Percentiles rank a stretch among this genome's conserved stretches.
Evolutionary conservation across 2,888 invertebrate genomes (phyloP).

Genomic region (Cheilosia urbana): DNA sequence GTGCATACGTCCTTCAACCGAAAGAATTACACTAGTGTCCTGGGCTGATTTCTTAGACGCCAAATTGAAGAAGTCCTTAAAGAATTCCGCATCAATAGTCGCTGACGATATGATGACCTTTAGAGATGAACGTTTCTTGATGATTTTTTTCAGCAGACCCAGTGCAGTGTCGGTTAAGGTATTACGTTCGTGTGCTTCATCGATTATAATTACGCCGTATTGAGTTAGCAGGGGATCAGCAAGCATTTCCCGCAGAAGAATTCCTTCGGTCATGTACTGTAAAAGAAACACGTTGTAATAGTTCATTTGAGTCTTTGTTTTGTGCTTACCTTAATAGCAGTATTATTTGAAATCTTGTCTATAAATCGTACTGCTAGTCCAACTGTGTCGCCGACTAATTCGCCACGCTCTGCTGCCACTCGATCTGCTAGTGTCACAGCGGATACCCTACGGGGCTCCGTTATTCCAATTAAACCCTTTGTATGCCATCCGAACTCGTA

Average conservation of each 20-base stretch:
- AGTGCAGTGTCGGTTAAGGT: conserved; percentile 96
- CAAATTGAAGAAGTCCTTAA: conserved; percentile 90
- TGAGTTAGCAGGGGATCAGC: conserved; percentile 95
- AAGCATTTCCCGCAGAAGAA: conserved; percentile 97
- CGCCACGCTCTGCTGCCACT: conserved; percentile 94
- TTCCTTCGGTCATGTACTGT: conserved; percentile 98
- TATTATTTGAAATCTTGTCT: conserved; percentile 86
- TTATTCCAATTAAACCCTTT: conserved; percentile 93
- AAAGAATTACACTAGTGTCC: conserved; percentile 91
- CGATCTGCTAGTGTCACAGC: conserved; percentile 94
- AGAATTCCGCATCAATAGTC: conserved; percentile 95
- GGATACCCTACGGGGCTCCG: conserved; percentile 96
- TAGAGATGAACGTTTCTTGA: conserved; percentile 91
- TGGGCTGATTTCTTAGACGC: conserved; percentile 84
- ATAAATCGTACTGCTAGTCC: conserved; percentile 95
- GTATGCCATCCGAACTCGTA: conserved; percentile 93
- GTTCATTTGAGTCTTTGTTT: not conserved
- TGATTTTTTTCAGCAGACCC: conserved; percentile 96
- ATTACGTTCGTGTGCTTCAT: conserved; percentile 98
- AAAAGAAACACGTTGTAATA: conserved; percentile 51
- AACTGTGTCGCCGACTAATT: conserved; percentile 89
- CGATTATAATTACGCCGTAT: conserved; percentile 94
- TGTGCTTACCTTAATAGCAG: conserved; percentile 88
- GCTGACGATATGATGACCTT: conserved; percentile 96
- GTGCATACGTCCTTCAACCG: conserved; percentile 94